Evolutionary conservation across 2,797 vertebrate species (phyloP).

Genomic region (Harpagifer antarcticus): DNA sequence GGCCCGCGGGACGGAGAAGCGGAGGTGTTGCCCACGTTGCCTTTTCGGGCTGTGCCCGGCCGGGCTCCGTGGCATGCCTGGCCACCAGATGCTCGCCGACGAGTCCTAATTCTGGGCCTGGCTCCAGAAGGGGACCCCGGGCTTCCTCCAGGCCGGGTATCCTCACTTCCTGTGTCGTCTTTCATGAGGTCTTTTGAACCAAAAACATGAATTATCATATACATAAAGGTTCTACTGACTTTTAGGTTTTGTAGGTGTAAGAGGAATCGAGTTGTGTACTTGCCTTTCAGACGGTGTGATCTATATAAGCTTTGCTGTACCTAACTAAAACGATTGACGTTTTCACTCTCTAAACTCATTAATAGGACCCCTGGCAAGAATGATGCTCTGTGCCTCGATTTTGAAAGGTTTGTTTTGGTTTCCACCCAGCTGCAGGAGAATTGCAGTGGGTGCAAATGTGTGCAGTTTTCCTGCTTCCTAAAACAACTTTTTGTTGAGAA

Average conservation of each 20-base stretch:
- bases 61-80: too few species aligned
- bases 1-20: too few species aligned
- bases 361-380: neutral
- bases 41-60: too few species aligned
- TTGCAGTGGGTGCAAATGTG: neutral
- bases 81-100: too few species aligned
- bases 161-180: too few species aligned
- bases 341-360: neutral
- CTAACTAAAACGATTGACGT: neutral
- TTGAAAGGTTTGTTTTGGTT: neutral
- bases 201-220: neutral
- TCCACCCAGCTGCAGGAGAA: constrained; percentile 9
- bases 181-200: too few species aligned
- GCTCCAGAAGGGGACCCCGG: too few species aligned
- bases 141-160: too few species aligned
- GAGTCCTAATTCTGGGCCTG: too few species aligned
- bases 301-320: neutral
- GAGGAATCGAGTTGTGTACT: neutral
- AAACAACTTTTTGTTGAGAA: constrained; percentile 8
- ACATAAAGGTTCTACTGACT: neutral
- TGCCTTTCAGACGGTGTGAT: neutral
- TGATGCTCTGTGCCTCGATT: neutral
- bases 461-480: neutral
- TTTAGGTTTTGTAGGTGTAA: neutral
- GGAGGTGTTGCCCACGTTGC: too few species aligned